Conservation (phyloP, 2,797 vertebrate species). For the Lepidocolaptes lacrymiger region DNA sequence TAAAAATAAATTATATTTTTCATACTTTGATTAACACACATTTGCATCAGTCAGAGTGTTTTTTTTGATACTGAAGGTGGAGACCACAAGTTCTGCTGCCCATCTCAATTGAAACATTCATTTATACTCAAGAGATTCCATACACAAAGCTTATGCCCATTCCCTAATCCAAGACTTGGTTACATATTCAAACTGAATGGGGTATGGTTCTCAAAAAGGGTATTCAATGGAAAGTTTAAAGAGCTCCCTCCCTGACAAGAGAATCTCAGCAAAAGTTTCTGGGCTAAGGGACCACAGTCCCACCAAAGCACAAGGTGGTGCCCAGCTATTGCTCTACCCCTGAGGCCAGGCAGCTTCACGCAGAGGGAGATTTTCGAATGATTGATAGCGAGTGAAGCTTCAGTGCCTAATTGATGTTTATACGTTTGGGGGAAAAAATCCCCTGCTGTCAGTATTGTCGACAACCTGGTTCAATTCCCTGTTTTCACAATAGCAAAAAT, state of each 20-base stretch:
- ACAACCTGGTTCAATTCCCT: background rate
- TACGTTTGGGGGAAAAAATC: background rate
- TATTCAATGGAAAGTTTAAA: background rate
- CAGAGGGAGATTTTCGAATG: background rate
- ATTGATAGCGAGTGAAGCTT: background rate
- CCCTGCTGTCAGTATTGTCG: background rate
- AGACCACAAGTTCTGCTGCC: background rate
- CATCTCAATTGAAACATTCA: background rate
- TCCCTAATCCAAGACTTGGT: background rate
- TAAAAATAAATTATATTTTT: slow-evolving; percentile 10
- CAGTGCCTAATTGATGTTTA: background rate
- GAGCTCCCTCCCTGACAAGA: background rate
- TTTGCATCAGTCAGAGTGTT: background rate
- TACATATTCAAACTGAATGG: background rate
- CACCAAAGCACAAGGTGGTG: background rate
- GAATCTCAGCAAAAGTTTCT: background rate
- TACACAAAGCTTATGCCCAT: rapidly evolving
- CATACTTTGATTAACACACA: background rate
- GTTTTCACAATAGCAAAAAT: background rate
- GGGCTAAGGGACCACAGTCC: background rate
- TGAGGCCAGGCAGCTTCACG: background rate
- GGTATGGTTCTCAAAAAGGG: background rate
- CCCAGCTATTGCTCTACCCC: background rate
- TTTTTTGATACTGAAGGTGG: background rate
- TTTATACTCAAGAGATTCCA: background rate